A percentile compares a stretch with the other conserved stretches of the same genome.
phyloP scores from a whole-genome alignment of 2,888 invertebrate genomes.

The Mimachlamys varia region DNA sequence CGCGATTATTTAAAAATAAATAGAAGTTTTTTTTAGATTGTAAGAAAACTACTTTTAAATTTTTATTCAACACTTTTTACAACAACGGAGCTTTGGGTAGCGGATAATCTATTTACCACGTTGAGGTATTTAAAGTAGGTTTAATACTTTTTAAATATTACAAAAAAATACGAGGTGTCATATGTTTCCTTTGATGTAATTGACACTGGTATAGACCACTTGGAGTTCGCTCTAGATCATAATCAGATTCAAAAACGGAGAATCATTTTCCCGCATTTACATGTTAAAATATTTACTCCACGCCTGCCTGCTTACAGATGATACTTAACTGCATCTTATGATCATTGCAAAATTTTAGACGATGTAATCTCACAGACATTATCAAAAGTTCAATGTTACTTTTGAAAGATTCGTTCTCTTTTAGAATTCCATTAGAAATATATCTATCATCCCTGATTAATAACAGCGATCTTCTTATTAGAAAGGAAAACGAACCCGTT shows the following conservation, averaged over 20 bases:
- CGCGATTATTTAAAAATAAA: too few species aligned
- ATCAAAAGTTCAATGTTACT: neutral
- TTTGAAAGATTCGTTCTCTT: neutral
- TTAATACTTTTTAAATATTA: neutral
- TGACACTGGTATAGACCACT: neutral
- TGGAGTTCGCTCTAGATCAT: neutral
- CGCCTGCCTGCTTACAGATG: neutral
- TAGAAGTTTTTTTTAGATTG: too few species aligned
- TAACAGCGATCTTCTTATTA: neutral
- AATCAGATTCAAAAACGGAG: neutral
- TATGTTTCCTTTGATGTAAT: neutral
- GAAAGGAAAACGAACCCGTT: neutral
- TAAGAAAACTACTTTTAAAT: too few species aligned
- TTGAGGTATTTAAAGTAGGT: neutral
- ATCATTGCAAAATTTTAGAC: neutral
- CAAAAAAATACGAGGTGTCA: neutral
- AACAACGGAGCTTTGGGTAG: too few species aligned
- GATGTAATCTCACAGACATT: neutral
- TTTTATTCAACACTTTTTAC: too few species aligned
- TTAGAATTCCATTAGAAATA: too few species aligned
- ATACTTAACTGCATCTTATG: neutral
- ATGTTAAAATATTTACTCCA: neutral
- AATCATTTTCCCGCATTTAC: neutral
- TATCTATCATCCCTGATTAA: too few species aligned
- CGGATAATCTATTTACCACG: neutral